phyloP scores from a whole-genome alignment of 2,888 invertebrate species.

The Synanthedon tipuliformis region DNA sequence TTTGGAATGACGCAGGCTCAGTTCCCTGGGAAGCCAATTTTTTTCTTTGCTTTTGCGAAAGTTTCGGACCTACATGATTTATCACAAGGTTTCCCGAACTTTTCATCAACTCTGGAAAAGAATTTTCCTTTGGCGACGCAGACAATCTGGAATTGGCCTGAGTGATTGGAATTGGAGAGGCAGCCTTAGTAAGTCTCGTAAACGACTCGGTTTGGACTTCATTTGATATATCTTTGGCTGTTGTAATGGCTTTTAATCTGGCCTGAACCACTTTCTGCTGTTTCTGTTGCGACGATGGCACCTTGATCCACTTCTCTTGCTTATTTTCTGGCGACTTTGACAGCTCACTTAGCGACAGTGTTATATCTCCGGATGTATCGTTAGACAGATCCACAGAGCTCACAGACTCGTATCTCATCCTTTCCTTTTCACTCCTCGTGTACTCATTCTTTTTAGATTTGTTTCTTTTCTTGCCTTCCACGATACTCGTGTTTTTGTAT shows the following conservation, averaged over 20 bases:
- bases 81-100: conserved; percentile 44
- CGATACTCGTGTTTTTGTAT: conserved; percentile 47
- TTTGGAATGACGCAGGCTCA: conserved; percentile 25
- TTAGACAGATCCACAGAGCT: conserved; percentile 54
- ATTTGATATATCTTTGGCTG: conserved; percentile 48
- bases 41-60: conserved; percentile 76
- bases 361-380: conserved; percentile 48
- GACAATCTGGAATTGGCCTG: conserved; percentile 30
- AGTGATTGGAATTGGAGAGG: conserved; percentile 14
- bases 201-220: conserved; percentile 45
- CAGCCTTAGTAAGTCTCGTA: conserved; percentile 42
- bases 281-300: conserved; percentile 49
- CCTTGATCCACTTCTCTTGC: conserved; percentile 59
- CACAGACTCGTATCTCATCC: conserved; percentile 49
- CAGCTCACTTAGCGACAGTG: conserved; percentile 38
- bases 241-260: conserved; percentile 51
- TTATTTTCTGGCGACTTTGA: conserved; percentile 31
- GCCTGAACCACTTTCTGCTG: conserved; percentile 63
- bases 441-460: conserved; percentile 54
- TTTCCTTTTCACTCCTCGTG: conserved; percentile 55
- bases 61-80: conserved; percentile 60
- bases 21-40: conserved; percentile 64
- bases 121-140: conserved; percentile 40
- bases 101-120: conserved; percentile 27
- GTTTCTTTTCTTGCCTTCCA: conserved; percentile 51